These are phyloP conservation scores for Bemisia tabaci DNA, from an alignment of 1,140 invertebrate genomes.

Conservation along the genomic window DNA sequence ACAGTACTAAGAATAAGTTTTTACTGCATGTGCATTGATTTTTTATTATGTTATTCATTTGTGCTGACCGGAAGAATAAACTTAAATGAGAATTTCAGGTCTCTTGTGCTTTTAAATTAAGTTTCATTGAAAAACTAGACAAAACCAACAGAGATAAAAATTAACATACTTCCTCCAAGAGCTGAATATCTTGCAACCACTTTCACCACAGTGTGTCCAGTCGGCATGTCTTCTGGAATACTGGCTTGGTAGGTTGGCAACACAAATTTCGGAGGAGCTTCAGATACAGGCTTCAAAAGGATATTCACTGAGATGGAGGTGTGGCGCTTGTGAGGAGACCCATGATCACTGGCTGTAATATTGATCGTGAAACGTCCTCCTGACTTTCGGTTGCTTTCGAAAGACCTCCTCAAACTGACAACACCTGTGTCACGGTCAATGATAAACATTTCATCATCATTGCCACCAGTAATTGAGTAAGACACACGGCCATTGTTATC, in stretches of 20 bases:
- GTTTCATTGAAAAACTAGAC: too few species aligned
- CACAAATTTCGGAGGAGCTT: conserved; percentile 66
- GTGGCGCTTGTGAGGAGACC: conserved; percentile 47
- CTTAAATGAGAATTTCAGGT: too few species aligned
- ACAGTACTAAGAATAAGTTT: too few species aligned
- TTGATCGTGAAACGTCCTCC: conserved; percentile 42
- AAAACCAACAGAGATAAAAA: too few species aligned
- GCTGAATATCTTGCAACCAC: conserved; percentile 42
- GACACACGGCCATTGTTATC: conserved; percentile 74
- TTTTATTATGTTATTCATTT: too few species aligned
- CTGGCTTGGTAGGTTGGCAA: conserved; percentile 57
- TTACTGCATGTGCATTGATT: too few species aligned
- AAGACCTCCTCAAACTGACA: conserved; percentile 54
- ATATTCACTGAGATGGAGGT: conserved; percentile 46
- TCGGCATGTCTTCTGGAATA: conserved; percentile 61
- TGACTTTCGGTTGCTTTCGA: conserved; percentile 32
- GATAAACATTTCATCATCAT: conserved; percentile 63
- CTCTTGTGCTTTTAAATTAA: too few species aligned
- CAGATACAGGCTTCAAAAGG: conserved; percentile 54
- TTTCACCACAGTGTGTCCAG: conserved; percentile 61
- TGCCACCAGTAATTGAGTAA: conserved; percentile 68
- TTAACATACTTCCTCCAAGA: neutral
- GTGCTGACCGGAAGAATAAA: too few species aligned
- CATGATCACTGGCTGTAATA: conserved; percentile 71
- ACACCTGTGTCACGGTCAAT: conserved; percentile 63